These are phyloP conservation scores for Calidris pugnax DNA, from an alignment of 2,113 vertebrate genomes.

Conservation along the genomic window DNA sequence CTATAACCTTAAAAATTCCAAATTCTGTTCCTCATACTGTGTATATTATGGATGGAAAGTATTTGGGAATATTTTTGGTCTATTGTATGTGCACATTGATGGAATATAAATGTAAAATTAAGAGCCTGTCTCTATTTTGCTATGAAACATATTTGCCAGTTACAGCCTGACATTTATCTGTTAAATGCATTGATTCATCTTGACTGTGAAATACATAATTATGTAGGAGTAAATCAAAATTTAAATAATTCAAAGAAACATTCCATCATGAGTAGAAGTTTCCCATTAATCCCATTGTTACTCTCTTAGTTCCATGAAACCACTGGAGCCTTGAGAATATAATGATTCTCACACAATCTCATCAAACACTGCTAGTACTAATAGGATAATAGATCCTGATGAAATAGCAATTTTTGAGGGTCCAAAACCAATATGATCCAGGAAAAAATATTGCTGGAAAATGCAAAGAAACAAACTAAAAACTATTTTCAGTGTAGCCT, in stretches of 20 bases:
- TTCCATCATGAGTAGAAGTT: neutral
- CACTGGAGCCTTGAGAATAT: neutral
- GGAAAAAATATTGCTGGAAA: neutral
- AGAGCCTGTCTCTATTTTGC: neutral
- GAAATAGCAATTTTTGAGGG: neutral
- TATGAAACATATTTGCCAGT: neutral
- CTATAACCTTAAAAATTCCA: neutral
- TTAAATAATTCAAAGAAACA: slow-evolving; percentile 56
- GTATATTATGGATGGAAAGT: neutral
- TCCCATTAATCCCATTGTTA: neutral
- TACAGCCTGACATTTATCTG: neutral
- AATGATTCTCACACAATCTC: neutral
- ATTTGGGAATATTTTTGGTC: neutral
- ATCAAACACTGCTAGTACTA: neutral
- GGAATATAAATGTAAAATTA: neutral
- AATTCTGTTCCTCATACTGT: neutral
- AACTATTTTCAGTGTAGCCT: neutral
- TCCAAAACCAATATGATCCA: neutral
- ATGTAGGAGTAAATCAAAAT: slow-evolving; percentile 22
- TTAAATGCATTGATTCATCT: slow-evolving; percentile 14
- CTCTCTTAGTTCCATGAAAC: neutral
- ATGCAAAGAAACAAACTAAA: neutral
- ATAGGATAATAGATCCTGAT: neutral
- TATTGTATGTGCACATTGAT: neutral
- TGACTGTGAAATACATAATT: slow-evolving; percentile 18